Percentiles rank a stretch among this genome's conserved stretches.
phyloP scores from a whole-genome alignment of 2,888 invertebrate genomes.

The Drosophila picticornis region DNA sequence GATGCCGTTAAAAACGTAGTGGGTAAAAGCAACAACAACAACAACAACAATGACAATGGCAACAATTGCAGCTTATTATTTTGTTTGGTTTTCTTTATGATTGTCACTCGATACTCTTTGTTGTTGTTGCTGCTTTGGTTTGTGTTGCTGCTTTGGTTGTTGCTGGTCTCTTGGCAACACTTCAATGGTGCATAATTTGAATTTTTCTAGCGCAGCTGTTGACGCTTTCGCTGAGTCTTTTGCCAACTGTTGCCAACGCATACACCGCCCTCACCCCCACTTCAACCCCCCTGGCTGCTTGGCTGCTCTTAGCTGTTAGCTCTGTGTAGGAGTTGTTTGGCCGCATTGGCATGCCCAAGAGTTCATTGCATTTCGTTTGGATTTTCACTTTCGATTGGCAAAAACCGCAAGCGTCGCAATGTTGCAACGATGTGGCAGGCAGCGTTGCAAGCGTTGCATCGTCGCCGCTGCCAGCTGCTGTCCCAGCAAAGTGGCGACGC shows the following conservation, averaged over 20 bases:
- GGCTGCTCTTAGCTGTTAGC: neutral
- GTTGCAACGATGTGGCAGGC: conserved; percentile 20
- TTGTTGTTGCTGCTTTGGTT: conserved; percentile 29
- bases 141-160: conserved; percentile 14
- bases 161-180: conserved; percentile 58
- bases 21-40: conserved; percentile 66
- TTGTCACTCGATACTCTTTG: conserved; percentile 73
- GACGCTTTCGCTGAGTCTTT: conserved; percentile 49
- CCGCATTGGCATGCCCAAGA: conserved; percentile 59
- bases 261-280: neutral
- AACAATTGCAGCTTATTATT: conserved; percentile 37
- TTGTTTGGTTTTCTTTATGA: conserved; percentile 45
- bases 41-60: conserved; percentile 7
- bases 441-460: conserved; percentile 15
- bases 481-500: conserved; percentile 32
- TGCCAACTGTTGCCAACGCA: conserved; percentile 17
- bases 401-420: conserved; percentile 37
- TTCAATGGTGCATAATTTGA: conserved; percentile 74
- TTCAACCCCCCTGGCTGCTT: neutral
- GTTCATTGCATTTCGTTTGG: conserved; percentile 70
- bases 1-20: conserved; percentile 64
- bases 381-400: conserved; percentile 77
- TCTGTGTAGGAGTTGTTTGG: conserved; percentile 58
- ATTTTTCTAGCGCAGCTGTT: conserved; percentile 76
- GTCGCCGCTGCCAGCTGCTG: conserved; percentile 31